Base-by-base conservation (phyloP, 2,797 vertebrate species). In the Rachycentron canadum region DNA sequence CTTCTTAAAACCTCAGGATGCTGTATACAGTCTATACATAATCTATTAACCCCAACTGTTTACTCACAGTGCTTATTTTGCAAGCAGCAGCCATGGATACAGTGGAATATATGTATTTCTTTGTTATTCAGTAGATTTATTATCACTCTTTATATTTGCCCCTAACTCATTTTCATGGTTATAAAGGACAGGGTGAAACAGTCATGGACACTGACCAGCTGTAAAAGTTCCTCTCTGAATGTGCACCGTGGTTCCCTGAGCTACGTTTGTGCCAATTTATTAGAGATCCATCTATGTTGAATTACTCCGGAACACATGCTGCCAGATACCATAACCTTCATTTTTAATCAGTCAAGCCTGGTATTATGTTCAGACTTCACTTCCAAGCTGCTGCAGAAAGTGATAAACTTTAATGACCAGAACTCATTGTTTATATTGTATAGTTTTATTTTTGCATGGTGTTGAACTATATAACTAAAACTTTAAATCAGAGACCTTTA, bases 401-500 rank as follows among this genome's bases (percentile, higher is more conserved):
- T 57, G 17, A 56, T 66, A 26, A 67, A 72, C 32, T 40, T 66
- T 78, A 12, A 73, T 17, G 5, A 63, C 61, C n/a, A 60, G 16
- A 73, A 38, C 49, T 47, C 7, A 0, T 14, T 70, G 14, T 43
- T 61, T 64, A 38, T 16, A 28, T 26, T 30, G 23, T 68, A n/a
- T 56, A 21, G 52, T 60, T 63, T 38, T 0, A 34, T 30, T 47
- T 50, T 47, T 28, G 12, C 13, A 23, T 60, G 36, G 36, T 19
- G 53, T 30, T 41, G 28, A 56, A 25, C 38, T 23, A 59, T 41
- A 55, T n/a, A 65, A 60, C 21, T 38, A 17, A 45, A 26, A 28
- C 30, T 75, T 49, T 60, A 36, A 43, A 81, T 66, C 17, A 50
- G 26, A 58, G 63, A 26, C 50, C 69, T 86, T 67, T 84, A 69